A percentile compares a stretch with the other conserved stretches of the same genome.
These are phyloP conservation scores for Diplazon laetatorius DNA, from an alignment of 2,888 invertebrate genomes.

Conservation along the genomic window DNA sequence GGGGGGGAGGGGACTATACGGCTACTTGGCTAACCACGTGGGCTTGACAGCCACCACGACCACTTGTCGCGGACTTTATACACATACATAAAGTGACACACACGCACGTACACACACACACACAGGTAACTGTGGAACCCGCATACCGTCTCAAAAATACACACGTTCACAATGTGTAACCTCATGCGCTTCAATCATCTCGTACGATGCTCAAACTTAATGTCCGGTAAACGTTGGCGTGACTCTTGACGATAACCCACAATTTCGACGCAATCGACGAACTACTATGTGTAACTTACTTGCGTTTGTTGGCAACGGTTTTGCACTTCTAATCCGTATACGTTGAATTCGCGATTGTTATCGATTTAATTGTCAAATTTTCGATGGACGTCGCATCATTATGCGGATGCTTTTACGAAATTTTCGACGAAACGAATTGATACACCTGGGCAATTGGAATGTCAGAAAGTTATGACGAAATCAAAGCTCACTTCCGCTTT, in stretches of 20 bases:
- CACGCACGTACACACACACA: neutral
- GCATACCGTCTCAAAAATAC: conserved; percentile 3
- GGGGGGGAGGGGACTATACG: conserved; percentile 27
- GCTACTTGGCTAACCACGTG: conserved; percentile 50
- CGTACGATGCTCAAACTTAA: conserved; percentile 23
- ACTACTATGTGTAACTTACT: neutral
- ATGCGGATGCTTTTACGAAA: neutral
- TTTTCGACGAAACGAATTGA: neutral
- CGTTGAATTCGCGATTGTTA: neutral
- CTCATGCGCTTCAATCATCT: conserved; percentile 32
- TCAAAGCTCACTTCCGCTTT: too few relatives aligned
- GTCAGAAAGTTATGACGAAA: too few relatives aligned
- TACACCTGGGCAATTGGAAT: too few relatives aligned
- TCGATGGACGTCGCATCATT: neutral
- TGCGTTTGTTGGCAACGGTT: neutral
- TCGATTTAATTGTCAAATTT: conserved; percentile 10
- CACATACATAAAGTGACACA: neutral
- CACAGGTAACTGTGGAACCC: neutral
- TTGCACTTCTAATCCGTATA: neutral
- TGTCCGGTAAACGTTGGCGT: conserved; percentile 28
- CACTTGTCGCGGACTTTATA: conserved; percentile 52
- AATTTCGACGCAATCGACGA: neutral
- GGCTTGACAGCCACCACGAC: conserved; percentile 46
- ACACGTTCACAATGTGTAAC: conserved; percentile 2
- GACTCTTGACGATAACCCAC: conserved; percentile 10